A percentile compares a stretch with the other conserved stretches of the same genome.
Evolutionary conservation across 2,113 vertebrate species (phyloP).

Genomic region (Chaetodon auriga): DNA sequence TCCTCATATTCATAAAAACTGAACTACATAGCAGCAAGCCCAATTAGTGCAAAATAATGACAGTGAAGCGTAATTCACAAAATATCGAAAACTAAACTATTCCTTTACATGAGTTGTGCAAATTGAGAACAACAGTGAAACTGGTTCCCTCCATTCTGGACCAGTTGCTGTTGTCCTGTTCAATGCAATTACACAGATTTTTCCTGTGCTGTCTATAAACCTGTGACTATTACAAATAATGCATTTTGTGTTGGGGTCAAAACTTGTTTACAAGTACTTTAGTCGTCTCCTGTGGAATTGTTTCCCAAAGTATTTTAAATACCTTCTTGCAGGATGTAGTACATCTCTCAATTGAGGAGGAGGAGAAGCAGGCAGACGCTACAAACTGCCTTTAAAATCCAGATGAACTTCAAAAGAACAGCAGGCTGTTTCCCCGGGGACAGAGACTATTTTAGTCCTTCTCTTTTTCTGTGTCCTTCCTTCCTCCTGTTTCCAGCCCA

Average conservation of each 20-base stretch:
- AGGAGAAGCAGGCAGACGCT: slow-evolving; percentile 26
- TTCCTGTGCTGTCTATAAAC: neutral
- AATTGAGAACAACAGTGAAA: too few relatives aligned
- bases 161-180: too few relatives aligned
- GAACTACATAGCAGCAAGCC: neutral
- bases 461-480: slow-evolving; percentile 3
- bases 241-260: neutral
- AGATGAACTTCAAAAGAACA: slow-evolving; percentile 56
- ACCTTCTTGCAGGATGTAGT: slow-evolving; percentile 11
- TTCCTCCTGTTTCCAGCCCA: slow-evolving; percentile 18
- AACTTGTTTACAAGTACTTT: slow-evolving; percentile 21
- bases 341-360: slow-evolving; percentile 39
- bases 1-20: neutral
- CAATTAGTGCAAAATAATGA: neutral
- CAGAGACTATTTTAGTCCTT: slow-evolving; percentile 39
- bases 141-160: neutral
- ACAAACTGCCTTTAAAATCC: slow-evolving; percentile 44
- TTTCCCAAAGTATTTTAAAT: slow-evolving; percentile 28
- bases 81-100: too few relatives aligned
- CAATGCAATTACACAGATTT: neutral
- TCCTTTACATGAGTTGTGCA: too few relatives aligned
- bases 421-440: slow-evolving; percentile 19
- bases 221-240: neutral
- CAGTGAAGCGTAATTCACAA: neutral
- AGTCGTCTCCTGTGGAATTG: slow-evolving; percentile 1